Evolutionary conservation across 92 coral and sea anemone species (phyloP).

Genomic region (Actinostola sp.): DNA sequence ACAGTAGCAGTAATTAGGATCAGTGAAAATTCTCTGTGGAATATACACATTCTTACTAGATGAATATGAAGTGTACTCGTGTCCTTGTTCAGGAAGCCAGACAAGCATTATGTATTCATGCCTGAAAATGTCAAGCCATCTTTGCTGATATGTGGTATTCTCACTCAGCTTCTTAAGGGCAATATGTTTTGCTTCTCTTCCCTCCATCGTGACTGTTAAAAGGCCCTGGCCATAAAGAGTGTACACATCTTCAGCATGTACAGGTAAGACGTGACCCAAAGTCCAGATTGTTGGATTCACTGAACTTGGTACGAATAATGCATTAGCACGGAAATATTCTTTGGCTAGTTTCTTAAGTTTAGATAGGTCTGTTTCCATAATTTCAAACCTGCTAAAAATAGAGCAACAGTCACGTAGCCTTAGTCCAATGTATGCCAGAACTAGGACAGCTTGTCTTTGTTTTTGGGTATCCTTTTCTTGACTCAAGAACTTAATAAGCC

Average conservation of each 20-base stretch:
- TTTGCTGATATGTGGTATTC: too few relatives aligned
- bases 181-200: conserved; percentile 58
- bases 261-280: conserved; percentile 45
- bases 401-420: conserved; percentile 52
- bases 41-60: conserved; percentile 63
- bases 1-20: conserved; percentile 61
- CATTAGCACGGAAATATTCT: conserved; percentile 60
- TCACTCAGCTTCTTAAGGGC: conserved; percentile 34
- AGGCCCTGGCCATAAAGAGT: conserved; percentile 48
- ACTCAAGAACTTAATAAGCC: conserved; percentile 45
- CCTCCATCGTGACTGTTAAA: conserved; percentile 51
- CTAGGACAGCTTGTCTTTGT: conserved; percentile 58
- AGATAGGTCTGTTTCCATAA: conserved; percentile 38
- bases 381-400: conserved; percentile 40
- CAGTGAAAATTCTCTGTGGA: conserved; percentile 45
- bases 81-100: conserved; percentile 58
- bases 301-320: conserved; percentile 49
- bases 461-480: conserved; percentile 46
- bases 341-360: conserved; percentile 34
- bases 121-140: too few relatives aligned
- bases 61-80: conserved; percentile 31
- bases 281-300: conserved; percentile 60
- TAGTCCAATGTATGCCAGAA: conserved; percentile 45
- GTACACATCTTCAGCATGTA: conserved; percentile 43
- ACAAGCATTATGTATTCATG: too few relatives aligned